Evolutionary conservation across 2,797 vertebrate genomes (phyloP), one percentile per base, ranked within the genome.

Genomic region (Tarsius wallacei): DNA sequence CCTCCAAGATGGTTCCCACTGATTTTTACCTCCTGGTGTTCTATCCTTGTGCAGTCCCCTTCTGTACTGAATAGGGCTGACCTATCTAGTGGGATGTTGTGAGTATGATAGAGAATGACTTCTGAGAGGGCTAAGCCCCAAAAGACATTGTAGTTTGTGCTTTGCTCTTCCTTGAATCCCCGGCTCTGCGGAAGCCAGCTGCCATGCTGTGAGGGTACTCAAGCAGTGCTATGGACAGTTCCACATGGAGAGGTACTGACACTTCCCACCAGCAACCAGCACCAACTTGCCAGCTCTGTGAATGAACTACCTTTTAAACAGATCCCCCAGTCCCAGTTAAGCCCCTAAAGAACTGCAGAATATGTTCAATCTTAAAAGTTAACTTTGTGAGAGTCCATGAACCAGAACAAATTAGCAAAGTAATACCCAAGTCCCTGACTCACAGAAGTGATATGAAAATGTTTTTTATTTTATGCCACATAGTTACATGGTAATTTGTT

Each of bases 381-480:
- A 28, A 51, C 11, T 9, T 59, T 36, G 12, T 59, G 55, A 31
- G 49, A 82, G 11, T 57, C 22, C 81, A n/a, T 17, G 28, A 55
- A 47, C 14, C 22, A 42, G 36, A 96, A 16, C 28, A 19, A n/a
- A 11, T 51, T 22, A 36, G 33, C 59, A 88, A 74, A 84, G 24
- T 12, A n/a, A 28, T 33, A 12, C 15, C n/a, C 71, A 33, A 70
- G 4, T 68, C 28, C 57, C 71, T 85, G 31, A 26, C 7, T 1
- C 47, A 22, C 5, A 24, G 71, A 84, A 88, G 78, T 70, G 21
- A 70, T 59, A 49, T 66, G 8, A 42, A 61, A 83, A 63, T 17
- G 24, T 53, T 85, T 33, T 97, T 89, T 96, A 22, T 91, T 95
- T 83, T 15, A 63, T 51, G 68, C 59, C 8, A 11, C n/a, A 74